These are phyloP conservation scores for Chromobotia macracanthus DNA, from an alignment of 2,797 vertebrate species.

Conservation along the genomic window DNA sequence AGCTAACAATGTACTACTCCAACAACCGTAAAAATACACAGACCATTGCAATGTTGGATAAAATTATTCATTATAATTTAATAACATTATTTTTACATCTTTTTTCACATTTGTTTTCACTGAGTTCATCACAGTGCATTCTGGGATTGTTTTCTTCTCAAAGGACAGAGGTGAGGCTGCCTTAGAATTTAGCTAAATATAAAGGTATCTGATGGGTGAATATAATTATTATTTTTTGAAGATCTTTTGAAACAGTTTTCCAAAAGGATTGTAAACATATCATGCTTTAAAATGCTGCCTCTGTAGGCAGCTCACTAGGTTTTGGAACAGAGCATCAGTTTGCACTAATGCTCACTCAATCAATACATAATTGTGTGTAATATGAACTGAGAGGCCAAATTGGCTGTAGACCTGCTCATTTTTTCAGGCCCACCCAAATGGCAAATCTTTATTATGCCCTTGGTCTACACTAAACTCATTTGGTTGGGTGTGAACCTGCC, in stretches of 20 bases:
- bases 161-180: not conserved
- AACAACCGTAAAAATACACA: not conserved
- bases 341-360: not conserved
- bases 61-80: not conserved
- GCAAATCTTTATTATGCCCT: not conserved
- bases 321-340: not conserved
- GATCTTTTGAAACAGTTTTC: no score
- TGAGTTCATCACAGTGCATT: not conserved
- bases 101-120: no score
- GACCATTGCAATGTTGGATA: not conserved
- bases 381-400: slow-evolving; percentile 5
- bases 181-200: not conserved
- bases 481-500: slow-evolving; percentile 14
- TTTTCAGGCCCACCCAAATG: slow-evolving; percentile 8
- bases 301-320: not conserved
- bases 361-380: not conserved
- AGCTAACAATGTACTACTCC: not conserved
- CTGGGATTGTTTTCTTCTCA: not conserved
- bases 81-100: no score
- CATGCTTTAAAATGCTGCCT: not conserved
- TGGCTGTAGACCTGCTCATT: not conserved
- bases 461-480: not conserved
- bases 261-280: not conserved
- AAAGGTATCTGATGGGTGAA: not conserved
- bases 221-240: no score